These are phyloP conservation scores for Pimpla rufipes DNA, from an alignment of 2,888 invertebrate species.

Conservation along the genomic window DNA sequence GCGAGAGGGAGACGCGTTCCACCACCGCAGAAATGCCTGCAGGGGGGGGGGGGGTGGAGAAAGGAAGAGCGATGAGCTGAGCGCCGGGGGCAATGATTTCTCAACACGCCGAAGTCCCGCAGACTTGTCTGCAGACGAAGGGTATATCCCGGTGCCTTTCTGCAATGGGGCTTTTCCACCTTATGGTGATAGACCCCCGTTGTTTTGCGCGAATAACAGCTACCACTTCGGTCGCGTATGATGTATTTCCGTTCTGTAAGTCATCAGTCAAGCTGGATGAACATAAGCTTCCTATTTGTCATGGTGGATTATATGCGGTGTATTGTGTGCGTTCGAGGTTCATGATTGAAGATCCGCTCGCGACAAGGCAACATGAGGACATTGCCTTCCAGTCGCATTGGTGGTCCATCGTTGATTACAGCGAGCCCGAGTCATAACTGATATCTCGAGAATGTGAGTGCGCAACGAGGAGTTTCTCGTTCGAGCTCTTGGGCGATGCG, in stretches of 20 bases:
- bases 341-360: background rate
- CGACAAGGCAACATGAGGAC: background rate
- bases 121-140: background rate
- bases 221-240: background rate
- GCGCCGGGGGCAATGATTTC: conserved; percentile 42
- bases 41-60: conserved; percentile 12
- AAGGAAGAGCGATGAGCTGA: conserved; percentile 48
- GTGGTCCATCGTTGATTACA: conserved; percentile 36
- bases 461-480: conserved; percentile 68
- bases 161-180: background rate
- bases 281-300: background rate
- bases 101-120: conserved; percentile 18
- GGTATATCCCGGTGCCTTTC: background rate
- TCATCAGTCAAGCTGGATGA: background rate
- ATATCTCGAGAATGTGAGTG: conserved; percentile 44
- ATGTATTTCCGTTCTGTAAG: background rate
- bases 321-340: too few relatives aligned
- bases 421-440: conserved; percentile 31
- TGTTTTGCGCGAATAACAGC: background rate
- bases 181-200: background rate
- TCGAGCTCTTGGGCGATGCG: conserved; percentile 74
- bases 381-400: conserved; percentile 5
- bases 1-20: conserved; percentile 45
- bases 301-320: too few relatives aligned
- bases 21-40: conserved; percentile 46